Evolutionary conservation across 2,888 invertebrate genomes (phyloP).

Genomic region (Gasteruption jaculator): DNA sequence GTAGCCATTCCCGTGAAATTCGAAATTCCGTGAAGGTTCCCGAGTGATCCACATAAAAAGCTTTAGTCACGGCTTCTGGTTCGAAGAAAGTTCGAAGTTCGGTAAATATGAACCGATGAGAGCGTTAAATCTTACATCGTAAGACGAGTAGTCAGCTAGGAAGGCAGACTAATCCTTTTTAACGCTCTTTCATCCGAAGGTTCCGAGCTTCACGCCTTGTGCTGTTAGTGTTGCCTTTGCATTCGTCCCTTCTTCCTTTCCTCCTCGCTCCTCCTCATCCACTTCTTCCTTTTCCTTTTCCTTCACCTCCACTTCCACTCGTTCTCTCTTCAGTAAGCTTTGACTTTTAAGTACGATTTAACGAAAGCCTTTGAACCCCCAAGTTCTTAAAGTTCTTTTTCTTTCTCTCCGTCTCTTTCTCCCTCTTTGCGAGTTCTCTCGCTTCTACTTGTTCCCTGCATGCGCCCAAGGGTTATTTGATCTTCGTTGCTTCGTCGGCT

Average conservation of each 20-base stretch:
- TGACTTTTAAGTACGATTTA: slow-evolving; percentile 33
- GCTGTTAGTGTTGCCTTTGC: slow-evolving; percentile 24
- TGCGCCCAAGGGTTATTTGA: too few species aligned
- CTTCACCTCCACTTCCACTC: slow-evolving; percentile 5
- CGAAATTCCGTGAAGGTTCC: too few species aligned
- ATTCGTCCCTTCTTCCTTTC: slow-evolving; percentile 6
- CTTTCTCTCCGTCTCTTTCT: slow-evolving; percentile 1
- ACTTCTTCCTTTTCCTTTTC: slow-evolving; percentile 4
- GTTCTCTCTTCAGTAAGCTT: slow-evolving; percentile 15
- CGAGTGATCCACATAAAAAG: too few species aligned
- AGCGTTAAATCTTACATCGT: too few species aligned
- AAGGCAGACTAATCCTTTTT: slow-evolving; percentile 30
- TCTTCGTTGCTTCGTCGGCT: too few species aligned
- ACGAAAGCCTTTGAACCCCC: slow-evolving; percentile 29
- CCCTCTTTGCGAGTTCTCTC: not conserved
- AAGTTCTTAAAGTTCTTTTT: too few species aligned
- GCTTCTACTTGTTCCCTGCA: too few species aligned
- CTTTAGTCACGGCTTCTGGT: too few species aligned
- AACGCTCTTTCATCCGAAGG: slow-evolving; percentile 32
- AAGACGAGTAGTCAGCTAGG: slow-evolving; percentile 30
- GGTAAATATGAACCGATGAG: too few species aligned
- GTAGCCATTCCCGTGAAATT: too few species aligned
- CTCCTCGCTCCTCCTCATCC: not conserved
- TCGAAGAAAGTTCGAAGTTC: too few species aligned
- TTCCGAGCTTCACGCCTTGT: slow-evolving; percentile 28